These are phyloP conservation scores for Panagrolaimus sp. DNA, from an alignment of 1,140 invertebrate species.

Conservation along the genomic window DNA sequence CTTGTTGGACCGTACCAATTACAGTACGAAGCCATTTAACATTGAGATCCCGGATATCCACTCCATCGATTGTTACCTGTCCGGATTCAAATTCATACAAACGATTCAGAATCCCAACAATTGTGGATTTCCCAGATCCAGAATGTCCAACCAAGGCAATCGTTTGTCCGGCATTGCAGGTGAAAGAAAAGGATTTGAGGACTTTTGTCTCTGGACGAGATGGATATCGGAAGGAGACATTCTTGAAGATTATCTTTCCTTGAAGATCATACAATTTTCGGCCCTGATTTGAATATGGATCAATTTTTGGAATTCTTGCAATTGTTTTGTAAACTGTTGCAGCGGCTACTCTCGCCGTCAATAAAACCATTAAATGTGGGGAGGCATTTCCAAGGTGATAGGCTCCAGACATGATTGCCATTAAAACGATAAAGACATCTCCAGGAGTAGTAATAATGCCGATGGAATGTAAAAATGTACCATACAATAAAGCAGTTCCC, in stretches of 20 bases:
- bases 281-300: conserved; percentile 56
- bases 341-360: conserved; percentile 47
- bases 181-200: conserved; percentile 77
- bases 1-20: conserved; percentile 48
- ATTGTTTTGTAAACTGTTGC: conserved; percentile 48
- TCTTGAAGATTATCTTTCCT: conserved; percentile 46
- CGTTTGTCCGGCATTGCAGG: conserved; percentile 79
- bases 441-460: conserved; percentile 42
- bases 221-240: conserved; percentile 62
- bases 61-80: conserved; percentile 41
- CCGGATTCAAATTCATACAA: conserved; percentile 34
- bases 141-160: conserved; percentile 73
- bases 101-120: conserved; percentile 35
- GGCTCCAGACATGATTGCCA: conserved; percentile 45
- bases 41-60: conserved; percentile 41
- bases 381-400: conserved; percentile 45
- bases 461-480: conserved; percentile 33
- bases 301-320: conserved; percentile 65
- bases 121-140: conserved; percentile 43
- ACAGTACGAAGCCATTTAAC: conserved; percentile 28
- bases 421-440: conserved; percentile 47
- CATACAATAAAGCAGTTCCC: conserved; percentile 31
- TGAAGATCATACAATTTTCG: conserved; percentile 34
- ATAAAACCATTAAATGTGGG: conserved; percentile 51
- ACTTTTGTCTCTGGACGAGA: conserved; percentile 59